A percentile compares a stretch with the other conserved stretches of the same genome.
phyloP scores from a whole-genome alignment of 2,888 invertebrate genomes.

The Lordiphosa andalusiaca region DNA sequence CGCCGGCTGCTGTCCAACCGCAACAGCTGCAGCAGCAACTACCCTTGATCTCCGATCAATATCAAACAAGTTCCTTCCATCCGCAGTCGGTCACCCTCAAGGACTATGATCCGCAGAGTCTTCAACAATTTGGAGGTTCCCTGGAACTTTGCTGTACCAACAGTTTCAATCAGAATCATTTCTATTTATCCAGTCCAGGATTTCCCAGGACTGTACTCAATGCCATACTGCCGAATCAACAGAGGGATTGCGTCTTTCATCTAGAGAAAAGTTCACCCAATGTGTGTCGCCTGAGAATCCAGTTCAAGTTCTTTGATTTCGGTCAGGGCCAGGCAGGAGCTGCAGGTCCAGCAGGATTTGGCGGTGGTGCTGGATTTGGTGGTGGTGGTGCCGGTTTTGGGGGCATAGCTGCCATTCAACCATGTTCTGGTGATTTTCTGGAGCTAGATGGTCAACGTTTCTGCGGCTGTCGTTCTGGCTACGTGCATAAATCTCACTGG shows the following conservation, averaged over 20 bases:
- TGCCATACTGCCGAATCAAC: constrained; percentile 66
- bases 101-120: constrained; percentile 51
- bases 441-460: constrained; percentile 83
- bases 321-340: constrained; percentile 68
- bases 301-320: constrained; percentile 82
- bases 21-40: constrained; percentile 43
- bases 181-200: constrained; percentile 82
- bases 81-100: constrained; percentile 44
- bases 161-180: constrained; percentile 80
- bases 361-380: constrained; percentile 7
- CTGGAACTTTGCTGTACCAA: constrained; percentile 79
- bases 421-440: constrained; percentile 81
- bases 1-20: constrained; percentile 6
- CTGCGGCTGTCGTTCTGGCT: constrained; percentile 82
- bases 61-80: constrained; percentile 53
- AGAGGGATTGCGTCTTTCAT: constrained; percentile 81
- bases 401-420: constrained; percentile 19
- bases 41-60: constrained; percentile 56
- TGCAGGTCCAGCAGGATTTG: background rate
- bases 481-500: constrained; percentile 72
- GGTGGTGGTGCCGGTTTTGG: constrained; percentile 6
- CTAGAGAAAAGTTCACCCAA: constrained; percentile 81
- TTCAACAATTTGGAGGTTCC: constrained; percentile 50
- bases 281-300: constrained; percentile 82
- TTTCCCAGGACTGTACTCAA: constrained; percentile 81